Conservation (phyloP, 1,140 invertebrate genomes). For the Eufriesea mexicana region DNA sequence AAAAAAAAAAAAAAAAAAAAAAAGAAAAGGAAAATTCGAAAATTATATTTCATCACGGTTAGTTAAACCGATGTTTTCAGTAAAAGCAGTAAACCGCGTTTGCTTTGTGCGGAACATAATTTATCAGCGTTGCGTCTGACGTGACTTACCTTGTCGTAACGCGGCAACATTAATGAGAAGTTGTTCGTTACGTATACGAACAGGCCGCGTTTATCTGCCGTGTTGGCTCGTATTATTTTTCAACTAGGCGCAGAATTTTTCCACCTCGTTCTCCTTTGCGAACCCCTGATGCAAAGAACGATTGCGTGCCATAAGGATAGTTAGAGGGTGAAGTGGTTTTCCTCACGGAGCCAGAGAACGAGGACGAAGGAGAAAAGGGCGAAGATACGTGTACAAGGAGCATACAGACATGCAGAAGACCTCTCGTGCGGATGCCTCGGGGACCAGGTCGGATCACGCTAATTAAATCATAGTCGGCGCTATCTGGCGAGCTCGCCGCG, state of each 20-base stretch:
- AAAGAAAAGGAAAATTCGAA: background rate
- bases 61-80: background rate
- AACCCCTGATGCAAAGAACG: constrained; percentile 57
- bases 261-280: constrained; percentile 37
- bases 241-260: constrained; percentile 49
- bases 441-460: constrained; percentile 56
- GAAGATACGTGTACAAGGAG: constrained; percentile 59
- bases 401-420: constrained; percentile 41
- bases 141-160: constrained; percentile 5
- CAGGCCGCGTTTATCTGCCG: constrained; percentile 33
- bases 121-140: background rate
- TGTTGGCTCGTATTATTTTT: constrained; percentile 53
- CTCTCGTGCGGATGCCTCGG: constrained; percentile 49
- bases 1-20: no score
- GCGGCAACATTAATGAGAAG: constrained; percentile 35
- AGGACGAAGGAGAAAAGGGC: constrained; percentile 30
- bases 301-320: constrained; percentile 62
- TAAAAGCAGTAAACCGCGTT: background rate
- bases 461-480: constrained; percentile 65
- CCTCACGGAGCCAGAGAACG: constrained; percentile 40
- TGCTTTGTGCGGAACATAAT: background rate
- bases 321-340: constrained; percentile 56
- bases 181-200: constrained; percentile 39
- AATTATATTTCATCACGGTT: background rate
- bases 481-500: constrained; percentile 25